phyloP scores from a whole-genome alignment of 2,797 vertebrate genomes.

The Percopsis omiscomaycus region DNA sequence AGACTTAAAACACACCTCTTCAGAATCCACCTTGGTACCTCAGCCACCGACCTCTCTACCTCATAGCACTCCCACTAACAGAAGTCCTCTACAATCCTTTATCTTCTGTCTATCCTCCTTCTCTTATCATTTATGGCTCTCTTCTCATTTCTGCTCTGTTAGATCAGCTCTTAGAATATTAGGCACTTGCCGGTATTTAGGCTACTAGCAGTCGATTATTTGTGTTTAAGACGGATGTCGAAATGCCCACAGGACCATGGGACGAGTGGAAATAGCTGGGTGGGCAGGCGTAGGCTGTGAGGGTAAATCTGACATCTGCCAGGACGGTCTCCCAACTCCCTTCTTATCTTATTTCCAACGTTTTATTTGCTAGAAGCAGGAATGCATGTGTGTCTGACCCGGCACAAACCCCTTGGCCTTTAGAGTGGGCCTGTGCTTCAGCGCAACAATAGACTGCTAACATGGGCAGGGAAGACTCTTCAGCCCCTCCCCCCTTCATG shows the following conservation, averaged over 20 bases:
- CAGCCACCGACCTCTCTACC: no score
- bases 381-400: slow-evolving; percentile 36
- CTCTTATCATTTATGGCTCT: no score
- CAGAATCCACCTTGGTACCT: no score
- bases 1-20: no score
- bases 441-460: slow-evolving; percentile 58
- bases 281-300: background rate
- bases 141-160: no score
- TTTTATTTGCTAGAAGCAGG: slow-evolving; percentile 6
- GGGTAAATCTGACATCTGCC: slow-evolving; percentile 14
- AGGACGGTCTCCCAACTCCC: slow-evolving; percentile 10
- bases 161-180: no score
- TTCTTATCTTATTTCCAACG: slow-evolving; percentile 6
- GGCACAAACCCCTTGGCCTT: slow-evolving; percentile 33
- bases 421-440: slow-evolving; percentile 42
- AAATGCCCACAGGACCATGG: background rate
- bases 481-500: background rate
- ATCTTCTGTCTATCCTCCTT: no score
- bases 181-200: no score
- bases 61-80: no score
- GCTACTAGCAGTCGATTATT: no score
- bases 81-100: no score
- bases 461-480: slow-evolving; percentile 56
- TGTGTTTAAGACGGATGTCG: background rate
- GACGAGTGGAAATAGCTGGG: slow-evolving; percentile 2